Base-by-base conservation (phyloP, 2,888 invertebrate species). In the Trachelus stipa region DNA sequence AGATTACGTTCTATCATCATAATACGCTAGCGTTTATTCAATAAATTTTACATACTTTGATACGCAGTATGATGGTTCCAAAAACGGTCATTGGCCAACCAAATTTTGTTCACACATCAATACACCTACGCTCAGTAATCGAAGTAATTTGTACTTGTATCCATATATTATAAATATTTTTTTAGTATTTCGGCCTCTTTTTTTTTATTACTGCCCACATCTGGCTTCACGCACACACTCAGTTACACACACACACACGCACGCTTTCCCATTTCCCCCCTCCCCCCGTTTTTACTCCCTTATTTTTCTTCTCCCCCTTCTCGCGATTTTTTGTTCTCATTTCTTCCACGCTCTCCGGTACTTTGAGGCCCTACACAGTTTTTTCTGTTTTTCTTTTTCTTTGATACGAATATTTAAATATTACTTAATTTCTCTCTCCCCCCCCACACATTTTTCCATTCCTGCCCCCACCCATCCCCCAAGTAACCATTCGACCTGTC, bases 61-160 rank as follows among this genome's bases (percentile, higher is more conserved):
- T 90, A 91, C 90, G 91, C 90, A 91, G 91, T 91, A 91, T 90
- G 91, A 91, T 91, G 91, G 90, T 89, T 91, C 90, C 90, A 91
- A 91, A 91, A 91, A 91, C 91, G 91, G 91, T 91, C 90, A 90
- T 91, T 90, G 91, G 91, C 90, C 90, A 91, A 91, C 91, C 91
- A 90, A 91, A 91, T 91, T 91, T 91, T 90, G 90, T 91, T 88
- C 91, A 90, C 91, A 90, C 91, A 91, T 91, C 91, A 90, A 91
- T 91, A 91, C 90, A 90, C 88, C 90, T 91, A 91, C 91, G 90
- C 89, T 90, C 91, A 90, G 90, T 91, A 91, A 90, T 91, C 91
- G 91, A 91, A 91, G 91, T 91, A 91, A 91, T 91, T 91, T 91
- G 91, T 91, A 91, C 91, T 91, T 91, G 91, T 91, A 91, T 91